Evolutionary conservation across 1,140 invertebrate genomes (phyloP), one percentile per base, ranked within the genome.

Genomic region (Ostrea denselamellosa): DNA sequence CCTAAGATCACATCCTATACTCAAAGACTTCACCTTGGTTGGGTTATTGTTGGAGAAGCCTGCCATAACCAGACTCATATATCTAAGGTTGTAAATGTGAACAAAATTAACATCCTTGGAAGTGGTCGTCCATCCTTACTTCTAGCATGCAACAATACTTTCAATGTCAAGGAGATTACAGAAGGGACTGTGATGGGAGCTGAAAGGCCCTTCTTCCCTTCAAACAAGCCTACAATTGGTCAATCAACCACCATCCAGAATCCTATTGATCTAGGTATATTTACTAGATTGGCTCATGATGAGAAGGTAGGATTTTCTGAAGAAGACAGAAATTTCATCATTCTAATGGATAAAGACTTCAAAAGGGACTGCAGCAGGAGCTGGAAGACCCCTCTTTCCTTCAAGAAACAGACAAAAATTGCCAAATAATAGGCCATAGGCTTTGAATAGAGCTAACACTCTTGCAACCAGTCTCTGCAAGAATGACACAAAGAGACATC

Each of bases 91-190:
- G 83, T 25, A 9, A 51, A 0, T 34, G 56, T 54, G 22, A 8
- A 86, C 22, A 65, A 86, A 14, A 85, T 77, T 34, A 62, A 65
- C 52, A 44, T 84, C n/a, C 83, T 4, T 19, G 56, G 83, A 34
- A 86, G 62, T 71, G 51, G 85, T 0, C 87, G 81, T 0, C 54
- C 14, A 68, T 28, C 54, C 25, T 54, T 14, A 68, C 53, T 86
- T 22, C 17, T 83, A 83, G 25, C 87, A 52, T 85, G 84, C 85
- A 25, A 81, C 19, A 83, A 88, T 52, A 53, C 9, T 54, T 14
- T 62, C 28, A 65, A 28, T 12, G 34, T 62, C n/a, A 14, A 34
- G 65, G 22, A n/a, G n/a, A n/a, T n/a, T n/a, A n/a, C n/a, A n/a
- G n/a, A n/a, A n/a, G n/a, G n/a, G n/a, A n/a, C n/a, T n/a, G n/a